Evolutionary conservation across 2,113 vertebrate genomes (phyloP), one percentile per base, ranked within the genome.

Genomic region (Ceyx melanurus): DNA sequence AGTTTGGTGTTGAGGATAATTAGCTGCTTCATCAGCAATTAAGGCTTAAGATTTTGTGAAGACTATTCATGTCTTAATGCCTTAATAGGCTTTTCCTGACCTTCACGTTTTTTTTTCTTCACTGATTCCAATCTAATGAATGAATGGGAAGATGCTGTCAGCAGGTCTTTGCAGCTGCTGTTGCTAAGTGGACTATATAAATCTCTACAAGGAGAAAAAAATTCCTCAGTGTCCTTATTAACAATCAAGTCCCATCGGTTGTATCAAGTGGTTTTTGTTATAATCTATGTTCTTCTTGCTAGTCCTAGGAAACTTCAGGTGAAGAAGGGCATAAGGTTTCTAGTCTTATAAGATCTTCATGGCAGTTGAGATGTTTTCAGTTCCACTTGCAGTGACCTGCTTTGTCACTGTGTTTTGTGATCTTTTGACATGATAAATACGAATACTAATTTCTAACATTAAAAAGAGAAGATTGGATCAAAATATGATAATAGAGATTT

Each of bases 61-160:
- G 75, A 40, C 56, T 87, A 2, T 73, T 77, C 51, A 35, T 22
- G 28, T 85, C 75, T 61, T 94, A 82, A 82, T 92, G 62, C 70
- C 23, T 85, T 92, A 89, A 94, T 66, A 90, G 61, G 86, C 83
- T 95, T 90, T 96, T 90, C 45, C n/a, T 86, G 77, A 68, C 54
- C 77, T 90, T 93, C 82, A 35, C 6, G 1, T 3, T 26, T 81
- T 60, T 60, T 79, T 58, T 75, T 54, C 50, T 81, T 90, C 56
- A 54, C 54, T 76, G 73, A 76, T 84, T 88, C 53, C 37, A 65
- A 42, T 90, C 56, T 82, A 10, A 21, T 58, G 83, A 53, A 50
- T 82, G 77, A 88, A 68, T 50, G 62, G 56, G 64, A 80, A 64
- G 40, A 68, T 75, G 58, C 40, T 85, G 73, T 75, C 66, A 86